Base-by-base conservation (phyloP, 2,113 vertebrate species). In the Rhinolophus sinicus region DNA sequence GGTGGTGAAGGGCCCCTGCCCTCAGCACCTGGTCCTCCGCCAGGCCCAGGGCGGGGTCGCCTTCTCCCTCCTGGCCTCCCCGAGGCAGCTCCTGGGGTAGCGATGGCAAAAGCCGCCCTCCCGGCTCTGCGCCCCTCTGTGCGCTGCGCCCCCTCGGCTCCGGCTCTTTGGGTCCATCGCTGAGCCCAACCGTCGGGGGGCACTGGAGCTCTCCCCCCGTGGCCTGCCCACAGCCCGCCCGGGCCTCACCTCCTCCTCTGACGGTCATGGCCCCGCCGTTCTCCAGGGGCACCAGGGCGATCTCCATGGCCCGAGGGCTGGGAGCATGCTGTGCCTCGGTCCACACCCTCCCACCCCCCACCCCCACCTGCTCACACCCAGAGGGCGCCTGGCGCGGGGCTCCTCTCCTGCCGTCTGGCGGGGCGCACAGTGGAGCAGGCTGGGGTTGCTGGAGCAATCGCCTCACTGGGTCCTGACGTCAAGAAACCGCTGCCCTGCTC, bases 271-370 rank as follows among this genome's bases (percentile, higher is more conserved):
- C 98, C 88, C 98, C 98, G 86, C 99, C 99, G 98, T 99, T 99
- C 98, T 99, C 99, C 98, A 99, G 99, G 92, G 99, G 99, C 98
- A 99, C 99, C 99, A 99, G 98, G 96, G 99, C 98, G 96, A 99
- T 98, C 99, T 99, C 99, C 99, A 99, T 99, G 94, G 77, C 90
- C 95, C 14, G 60, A 90, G 96, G 26, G 80, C 47, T 83, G 97
- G 95, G 98, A 97, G 97, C 99, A 99, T 98, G 93, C 94, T 98
- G 98, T 95, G 82, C 90, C 97, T 81, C 80, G 12, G 69, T 52
- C 16, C 44, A 24, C 85, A 21, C 54, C 81, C 77, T 87, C 76
- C 50, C 9, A 38, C 26, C 28, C 54, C 69, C 64, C 13, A 16
- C 15, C 52, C 52, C 52, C 15, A 13, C 69, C 44, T 5, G 44